Percentiles rank a stretch among this genome's conserved stretches.
Conservation (phyloP, 2,888 invertebrate genomes). For the Myathropa florea region DNA sequence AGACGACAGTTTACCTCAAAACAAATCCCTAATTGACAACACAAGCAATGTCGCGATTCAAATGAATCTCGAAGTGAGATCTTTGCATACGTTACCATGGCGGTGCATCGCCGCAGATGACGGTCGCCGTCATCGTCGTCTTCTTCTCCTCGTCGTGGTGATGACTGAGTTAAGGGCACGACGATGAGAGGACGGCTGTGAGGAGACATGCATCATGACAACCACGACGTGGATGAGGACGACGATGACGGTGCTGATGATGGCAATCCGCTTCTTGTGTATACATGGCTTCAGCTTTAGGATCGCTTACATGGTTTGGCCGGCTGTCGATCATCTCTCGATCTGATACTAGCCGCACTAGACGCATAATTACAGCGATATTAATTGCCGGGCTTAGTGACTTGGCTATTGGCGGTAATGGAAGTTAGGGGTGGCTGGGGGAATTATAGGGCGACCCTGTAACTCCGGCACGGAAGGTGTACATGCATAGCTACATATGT, state of each 20-base stretch:
- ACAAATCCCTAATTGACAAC: slow-evolving; percentile 71
- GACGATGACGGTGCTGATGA: slow-evolving; percentile 29
- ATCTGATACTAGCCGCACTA: slow-evolving; percentile 62
- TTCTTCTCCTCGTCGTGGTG: not conserved
- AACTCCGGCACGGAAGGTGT: not conserved
- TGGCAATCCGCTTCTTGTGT: slow-evolving; percentile 22
- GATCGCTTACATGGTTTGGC: slow-evolving; percentile 52
- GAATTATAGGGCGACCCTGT: slow-evolving; percentile 50
- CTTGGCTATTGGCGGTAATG: slow-evolving; percentile 42
- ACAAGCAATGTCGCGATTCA: slow-evolving; percentile 68
- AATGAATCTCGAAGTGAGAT: slow-evolving; percentile 68
- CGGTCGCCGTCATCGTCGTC: slow-evolving; percentile 4
- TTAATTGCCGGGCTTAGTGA: slow-evolving; percentile 56
- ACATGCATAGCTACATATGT: no score
- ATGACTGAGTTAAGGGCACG: slow-evolving; percentile 55
- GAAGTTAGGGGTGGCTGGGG: slow-evolving; percentile 25
- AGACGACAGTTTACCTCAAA: slow-evolving; percentile 70
- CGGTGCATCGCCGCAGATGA: slow-evolving; percentile 25
- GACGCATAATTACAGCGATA: slow-evolving; percentile 68
- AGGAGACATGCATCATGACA: slow-evolving; percentile 43
- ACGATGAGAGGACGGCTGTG: not conserved
- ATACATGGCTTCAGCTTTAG: slow-evolving; percentile 26
- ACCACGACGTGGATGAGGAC: slow-evolving; percentile 24
- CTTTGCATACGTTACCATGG: slow-evolving; percentile 67
- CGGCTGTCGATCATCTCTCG: slow-evolving; percentile 62